Evolutionary conservation across 2,113 vertebrate species (phyloP).

Genomic region (Sorex fumeus): DNA sequence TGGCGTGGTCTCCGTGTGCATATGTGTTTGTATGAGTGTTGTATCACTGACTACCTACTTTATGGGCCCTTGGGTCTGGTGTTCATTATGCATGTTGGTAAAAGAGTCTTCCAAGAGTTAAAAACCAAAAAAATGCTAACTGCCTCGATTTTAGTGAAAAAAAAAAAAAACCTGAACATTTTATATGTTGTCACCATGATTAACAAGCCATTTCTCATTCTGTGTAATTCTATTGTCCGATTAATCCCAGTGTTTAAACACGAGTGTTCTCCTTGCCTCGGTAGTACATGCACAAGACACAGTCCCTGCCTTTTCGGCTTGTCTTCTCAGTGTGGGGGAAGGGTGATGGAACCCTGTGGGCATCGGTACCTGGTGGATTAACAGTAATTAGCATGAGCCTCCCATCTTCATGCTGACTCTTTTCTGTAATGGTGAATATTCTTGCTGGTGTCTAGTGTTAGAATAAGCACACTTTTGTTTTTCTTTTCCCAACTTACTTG

Average conservation of each 20-base stretch:
- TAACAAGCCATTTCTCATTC: slow-evolving; percentile 66
- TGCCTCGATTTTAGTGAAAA: slow-evolving; percentile 68
- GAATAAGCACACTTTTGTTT: slow-evolving; percentile 85
- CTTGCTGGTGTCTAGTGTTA: slow-evolving; percentile 89
- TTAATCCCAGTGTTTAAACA: slow-evolving; percentile 60
- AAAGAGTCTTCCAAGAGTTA: slow-evolving; percentile 79
- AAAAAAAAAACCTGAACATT: slow-evolving; percentile 66
- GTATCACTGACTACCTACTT: slow-evolving; percentile 79
- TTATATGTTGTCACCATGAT: slow-evolving; percentile 68
- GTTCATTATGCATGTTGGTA: slow-evolving; percentile 89
- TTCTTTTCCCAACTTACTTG: slow-evolving; percentile 68
- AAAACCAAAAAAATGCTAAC: slow-evolving; percentile 87
- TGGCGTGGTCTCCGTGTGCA: slow-evolving; percentile 76
- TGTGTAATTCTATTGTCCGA: slow-evolving; percentile 65
- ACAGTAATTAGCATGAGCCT: slow-evolving; percentile 89
- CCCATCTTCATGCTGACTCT: slow-evolving; percentile 89
- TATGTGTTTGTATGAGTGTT: slow-evolving; percentile 85
- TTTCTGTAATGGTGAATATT: slow-evolving; percentile 88
- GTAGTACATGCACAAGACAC: slow-evolving; percentile 67
- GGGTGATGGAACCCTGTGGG: slow-evolving; percentile 81
- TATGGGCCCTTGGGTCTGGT: slow-evolving; percentile 84
- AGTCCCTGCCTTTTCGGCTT: slow-evolving; percentile 59
- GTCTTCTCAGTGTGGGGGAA: slow-evolving; percentile 77
- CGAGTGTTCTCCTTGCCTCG: slow-evolving; percentile 57
- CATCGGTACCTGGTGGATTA: slow-evolving; percentile 85